Base-by-base conservation (phyloP, 2,888 invertebrate genomes). In the Pilophorus perplexus region DNA sequence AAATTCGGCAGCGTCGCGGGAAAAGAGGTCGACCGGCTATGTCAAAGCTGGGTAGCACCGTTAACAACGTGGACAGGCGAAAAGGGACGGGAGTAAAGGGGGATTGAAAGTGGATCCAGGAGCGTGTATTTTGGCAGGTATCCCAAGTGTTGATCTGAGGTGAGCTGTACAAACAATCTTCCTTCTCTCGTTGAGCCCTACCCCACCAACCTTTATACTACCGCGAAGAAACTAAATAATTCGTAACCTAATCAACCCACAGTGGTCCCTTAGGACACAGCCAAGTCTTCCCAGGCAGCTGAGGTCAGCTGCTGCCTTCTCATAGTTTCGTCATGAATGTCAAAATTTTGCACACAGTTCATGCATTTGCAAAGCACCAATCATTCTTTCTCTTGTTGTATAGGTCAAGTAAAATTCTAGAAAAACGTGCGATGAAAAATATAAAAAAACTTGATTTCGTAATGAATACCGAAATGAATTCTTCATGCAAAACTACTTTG, bases 241-340 rank as follows among this genome's bases (percentile, higher is more conserved):
- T 55, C 55, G 28, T 55, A 55, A 55, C 38, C 55, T 55, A 55
- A 55, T 55, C 55, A 55, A 55, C 38, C 38, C 38, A 20, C 55
- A 55, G 38, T 55, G 55, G 55, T 55, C 55, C 55, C 55, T 23
- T 38, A 18, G 38, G 55, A 22, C 38, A 18, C 38, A 20, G 55
- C 6, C 37, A 55, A 55, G 10, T 10, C 38, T 8, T 55, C 37
- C 38, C 38, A 28, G 20, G 22, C 37, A 55, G 55, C 22, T 20
- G 55, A 55, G 55, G 55, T 55, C 55, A 55, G 38, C 55, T 37
- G 33, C 38, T 37, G 20, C 46, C 25, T 10, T 4, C 46, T 46
- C 25, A 46, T 14, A 23, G 23, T 46, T 18, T 23, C 23, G n/a
- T n/a, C n/a, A n/a, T n/a, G n/a, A n/a, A n/a, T n/a, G n/a, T n/a